Evolutionary conservation across 2,888 invertebrate genomes (phyloP), one percentile per base, ranked within the genome.

Genomic region (Nephrotoma guestfalica): DNA sequence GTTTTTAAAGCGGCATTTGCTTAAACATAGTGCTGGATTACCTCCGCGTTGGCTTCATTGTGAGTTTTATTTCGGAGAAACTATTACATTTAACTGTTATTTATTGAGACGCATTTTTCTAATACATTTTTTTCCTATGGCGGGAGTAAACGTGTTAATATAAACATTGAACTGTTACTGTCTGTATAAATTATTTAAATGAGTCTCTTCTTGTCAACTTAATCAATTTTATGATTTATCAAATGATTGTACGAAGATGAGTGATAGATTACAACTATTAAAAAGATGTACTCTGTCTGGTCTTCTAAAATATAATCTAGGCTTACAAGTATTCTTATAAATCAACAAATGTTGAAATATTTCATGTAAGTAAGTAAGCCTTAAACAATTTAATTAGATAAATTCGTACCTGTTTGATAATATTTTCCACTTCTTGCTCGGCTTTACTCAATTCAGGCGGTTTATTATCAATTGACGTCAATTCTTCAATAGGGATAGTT

Each of bases 401-500:
- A 71, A 18, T 30, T 30, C 30, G 30, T 91, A 96, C 95, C 94
- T 95, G 95, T 89, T 95, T 94, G 86, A 95, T 93, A 86, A 96
- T 92, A 89, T 94, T 94, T 88, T 94, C 94, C 88, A 96, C 93
- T 91, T 96, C 95, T 88, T 93, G 92, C 90, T 96, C 95, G 1
- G 95, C 95, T 90, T 94, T 95, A 90, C 95, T 95, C 88, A 95
- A 91, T 90, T 95, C 95, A 0, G 92, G 91, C 11, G 89, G 88
- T 86, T 90, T 89, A 30, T 92, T 92, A 51, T 92, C 93, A 41
- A 87, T 90, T 71, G 71, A 7, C 5, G 30, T 71, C 30, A 9
- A 18, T 87, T 96, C 96, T 87, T 96, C 96, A 88, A 97, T 93
- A 85, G 98, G 98, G 92, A 97, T 96, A 89, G 95, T 96, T 92